These are phyloP conservation scores for Helarctos malayanus DNA, from an alignment of 2,797 vertebrate species.

Conservation along the genomic window DNA sequence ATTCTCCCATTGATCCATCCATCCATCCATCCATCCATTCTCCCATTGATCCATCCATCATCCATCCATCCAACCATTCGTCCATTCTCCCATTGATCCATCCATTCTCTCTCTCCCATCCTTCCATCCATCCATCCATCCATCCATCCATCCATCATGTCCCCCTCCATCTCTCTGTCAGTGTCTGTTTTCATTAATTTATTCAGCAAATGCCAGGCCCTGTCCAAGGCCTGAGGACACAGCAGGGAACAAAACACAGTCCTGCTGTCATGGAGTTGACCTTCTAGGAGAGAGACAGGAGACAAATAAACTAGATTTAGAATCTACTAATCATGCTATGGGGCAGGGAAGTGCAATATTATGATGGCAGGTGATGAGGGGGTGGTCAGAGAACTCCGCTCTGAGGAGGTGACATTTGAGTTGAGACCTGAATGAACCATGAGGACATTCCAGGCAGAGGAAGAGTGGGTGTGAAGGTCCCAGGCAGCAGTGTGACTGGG, in stretches of 20 bases:
- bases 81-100: not conserved
- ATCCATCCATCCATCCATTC: fast-evolving
- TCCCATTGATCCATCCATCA: not conserved
- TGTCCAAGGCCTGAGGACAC: not conserved
- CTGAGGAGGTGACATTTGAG: not conserved
- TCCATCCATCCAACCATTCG: not conserved
- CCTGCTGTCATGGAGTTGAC: too few species aligned
- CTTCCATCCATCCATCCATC: too few species aligned
- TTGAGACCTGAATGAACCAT: not conserved
- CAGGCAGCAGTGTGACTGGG: not conserved
- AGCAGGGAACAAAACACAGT: not conserved
- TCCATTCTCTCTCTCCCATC: too few species aligned
- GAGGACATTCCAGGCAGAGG: not conserved
- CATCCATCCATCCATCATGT: not conserved
- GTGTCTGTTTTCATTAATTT: not conserved
- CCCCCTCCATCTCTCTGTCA: not conserved
- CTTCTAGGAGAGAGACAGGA: not conserved
- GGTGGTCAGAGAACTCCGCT: not conserved
- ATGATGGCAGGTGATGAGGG: too few species aligned
- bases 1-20: too few species aligned
- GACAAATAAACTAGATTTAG: not conserved
- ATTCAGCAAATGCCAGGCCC: not conserved
- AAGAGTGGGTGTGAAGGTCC: not conserved
- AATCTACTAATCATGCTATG: too few species aligned
- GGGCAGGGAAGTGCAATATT: not conserved